Evolutionary conservation across 2,113 vertebrate genomes (phyloP).

Genomic region (Romanogobio albipinnatus): DNA sequence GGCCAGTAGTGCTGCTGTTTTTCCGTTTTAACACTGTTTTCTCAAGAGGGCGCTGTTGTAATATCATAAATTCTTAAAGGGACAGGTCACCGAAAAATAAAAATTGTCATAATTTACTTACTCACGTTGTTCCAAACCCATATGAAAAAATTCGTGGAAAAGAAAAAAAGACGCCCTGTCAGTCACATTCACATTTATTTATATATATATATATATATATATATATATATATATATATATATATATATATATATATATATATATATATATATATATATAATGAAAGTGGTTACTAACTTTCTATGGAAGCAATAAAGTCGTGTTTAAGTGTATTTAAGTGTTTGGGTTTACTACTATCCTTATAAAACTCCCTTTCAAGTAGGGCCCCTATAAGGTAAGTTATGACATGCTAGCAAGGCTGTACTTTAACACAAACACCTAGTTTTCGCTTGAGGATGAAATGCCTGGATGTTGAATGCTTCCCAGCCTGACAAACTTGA

Average conservation of each 20-base stretch:
- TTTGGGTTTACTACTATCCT: background rate
- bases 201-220: too few species aligned
- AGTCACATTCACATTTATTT: background rate
- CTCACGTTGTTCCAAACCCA: background rate
- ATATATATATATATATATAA: too few species aligned
- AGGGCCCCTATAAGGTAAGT: slow-evolving; percentile 1
- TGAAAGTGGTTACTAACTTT: background rate
- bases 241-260: too few species aligned
- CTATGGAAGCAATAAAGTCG: background rate
- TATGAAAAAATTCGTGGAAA: background rate
- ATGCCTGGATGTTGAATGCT: background rate
- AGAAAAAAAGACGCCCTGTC: background rate
- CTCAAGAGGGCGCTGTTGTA: slow-evolving; percentile 31
- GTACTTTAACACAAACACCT: too few species aligned
- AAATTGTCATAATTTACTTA: background rate
- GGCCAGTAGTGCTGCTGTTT: slow-evolving; percentile 13
- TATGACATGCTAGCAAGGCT: background rate
- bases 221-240: too few species aligned
- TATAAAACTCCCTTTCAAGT: background rate
- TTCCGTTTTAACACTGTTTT: background rate
- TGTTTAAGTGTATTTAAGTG: background rate
- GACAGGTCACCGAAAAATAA: background rate
- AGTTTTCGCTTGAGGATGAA: background rate
- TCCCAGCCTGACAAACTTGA: background rate
- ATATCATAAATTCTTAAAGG: background rate